phyloP scores from a whole-genome alignment of 2,797 vertebrate genomes.

The Lithobates pipiens region DNA sequence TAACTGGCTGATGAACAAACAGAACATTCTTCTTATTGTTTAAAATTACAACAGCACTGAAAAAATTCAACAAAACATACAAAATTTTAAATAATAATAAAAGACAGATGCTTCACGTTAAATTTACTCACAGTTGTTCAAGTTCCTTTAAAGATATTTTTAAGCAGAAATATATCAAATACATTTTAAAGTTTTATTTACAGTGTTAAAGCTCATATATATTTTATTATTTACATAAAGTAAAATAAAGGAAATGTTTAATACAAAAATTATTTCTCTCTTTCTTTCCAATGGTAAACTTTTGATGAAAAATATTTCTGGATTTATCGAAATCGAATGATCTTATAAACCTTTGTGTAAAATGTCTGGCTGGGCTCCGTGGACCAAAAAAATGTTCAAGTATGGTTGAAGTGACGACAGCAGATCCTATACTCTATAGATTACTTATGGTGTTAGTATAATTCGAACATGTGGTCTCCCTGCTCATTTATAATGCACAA shows the following conservation, averaged over 20 bases:
- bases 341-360: neutral
- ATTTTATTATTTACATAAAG: slow-evolving; percentile 28
- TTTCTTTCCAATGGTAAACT: neutral
- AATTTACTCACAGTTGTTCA: slow-evolving; percentile 43
- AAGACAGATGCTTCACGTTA: slow-evolving; percentile 5
- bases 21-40: slow-evolving; percentile 20
- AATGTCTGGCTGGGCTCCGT: neutral
- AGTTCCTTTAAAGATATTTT: slow-evolving; percentile 29
- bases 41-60: neutral
- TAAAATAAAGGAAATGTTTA: slow-evolving; percentile 28
- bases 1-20: slow-evolving; percentile 35
- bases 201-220: slow-evolving; percentile 45
- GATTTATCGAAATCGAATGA: neutral
- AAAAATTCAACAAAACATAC: slow-evolving; percentile 10
- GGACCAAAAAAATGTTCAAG: too few relatives aligned
- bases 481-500: too few relatives aligned
- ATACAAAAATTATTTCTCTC: slow-evolving; percentile 25
- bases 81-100: slow-evolving; percentile 13
- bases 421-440: too few relatives aligned
- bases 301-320: slow-evolving; percentile 1
- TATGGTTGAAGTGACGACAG: too few relatives aligned
- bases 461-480: too few relatives aligned
- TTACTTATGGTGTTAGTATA: too few relatives aligned
- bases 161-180: slow-evolving; percentile 2
- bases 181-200: slow-evolving; percentile 26